Conservation (phyloP, 2,888 invertebrate genomes). For the Drosophila mulleri region DNA sequence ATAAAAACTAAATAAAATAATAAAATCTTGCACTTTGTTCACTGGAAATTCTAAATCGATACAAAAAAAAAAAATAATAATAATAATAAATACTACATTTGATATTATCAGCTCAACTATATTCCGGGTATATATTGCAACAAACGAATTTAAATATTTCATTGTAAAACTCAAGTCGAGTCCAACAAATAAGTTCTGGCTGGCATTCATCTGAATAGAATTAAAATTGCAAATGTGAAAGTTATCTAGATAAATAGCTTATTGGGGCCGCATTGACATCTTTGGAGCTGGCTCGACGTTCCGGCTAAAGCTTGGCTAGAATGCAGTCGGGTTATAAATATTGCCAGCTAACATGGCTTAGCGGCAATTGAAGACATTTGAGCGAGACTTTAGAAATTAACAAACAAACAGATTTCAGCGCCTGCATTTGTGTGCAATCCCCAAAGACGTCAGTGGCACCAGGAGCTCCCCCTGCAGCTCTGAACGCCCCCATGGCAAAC, state of each 20-base stretch:
- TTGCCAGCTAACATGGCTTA: constrained; percentile 29
- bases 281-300: background rate
- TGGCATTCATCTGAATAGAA: constrained; percentile 3
- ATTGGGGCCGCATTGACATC: constrained; percentile 15
- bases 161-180: background rate
- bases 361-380: constrained; percentile 42
- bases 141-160: background rate
- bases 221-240: constrained; percentile 9
- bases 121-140: background rate
- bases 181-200: background rate
- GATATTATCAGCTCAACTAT: background rate
- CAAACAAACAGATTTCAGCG: constrained; percentile 61
- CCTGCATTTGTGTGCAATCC: constrained; percentile 39
- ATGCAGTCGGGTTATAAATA: constrained; percentile 14
- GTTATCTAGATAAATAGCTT: constrained; percentile 5
- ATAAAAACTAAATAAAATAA: too few species aligned
- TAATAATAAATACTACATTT: background rate
- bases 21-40: too few species aligned
- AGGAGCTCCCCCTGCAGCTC: too few species aligned
- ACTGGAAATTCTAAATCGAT: too few species aligned
- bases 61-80: too few species aligned
- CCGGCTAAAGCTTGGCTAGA: constrained; percentile 18
- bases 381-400: constrained; percentile 67
- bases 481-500: constrained; percentile 14
- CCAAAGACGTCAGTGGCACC: constrained; percentile 31